phyloP scores from a whole-genome alignment of 2,797 vertebrate genomes.

The Schizothorax lantsangensis region DNA sequence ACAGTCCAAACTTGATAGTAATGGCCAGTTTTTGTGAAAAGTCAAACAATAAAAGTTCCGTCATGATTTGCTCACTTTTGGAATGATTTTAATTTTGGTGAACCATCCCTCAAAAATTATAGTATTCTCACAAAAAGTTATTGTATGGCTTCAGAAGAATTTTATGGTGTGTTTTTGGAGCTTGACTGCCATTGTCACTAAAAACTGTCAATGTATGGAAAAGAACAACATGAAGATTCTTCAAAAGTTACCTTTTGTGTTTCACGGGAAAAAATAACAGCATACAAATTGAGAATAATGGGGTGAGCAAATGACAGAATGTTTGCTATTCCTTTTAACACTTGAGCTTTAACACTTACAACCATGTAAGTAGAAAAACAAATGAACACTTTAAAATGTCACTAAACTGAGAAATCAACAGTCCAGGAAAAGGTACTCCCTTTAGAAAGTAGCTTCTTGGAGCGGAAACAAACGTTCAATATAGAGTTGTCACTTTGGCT shows the following conservation, averaged over 20 bases:
- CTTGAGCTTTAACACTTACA: background rate
- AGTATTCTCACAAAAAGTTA: too few relatives aligned
- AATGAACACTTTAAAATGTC: conserved; percentile 55
- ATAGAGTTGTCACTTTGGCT: conserved; percentile 73
- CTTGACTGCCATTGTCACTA: background rate
- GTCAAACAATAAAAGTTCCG: conserved; percentile 41
- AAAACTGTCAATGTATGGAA: background rate
- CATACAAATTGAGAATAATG: background rate
- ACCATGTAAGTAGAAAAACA: conserved; percentile 48
- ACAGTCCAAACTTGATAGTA: conserved; percentile 41
- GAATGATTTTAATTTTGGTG: background rate
- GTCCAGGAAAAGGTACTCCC: conserved; percentile 44
- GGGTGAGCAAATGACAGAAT: background rate
- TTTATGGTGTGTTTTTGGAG: background rate
- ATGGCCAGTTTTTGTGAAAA: conserved; percentile 8
- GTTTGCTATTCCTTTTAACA: background rate
- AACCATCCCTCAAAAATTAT: background rate
- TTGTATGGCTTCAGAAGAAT: background rate
- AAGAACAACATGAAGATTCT: background rate
- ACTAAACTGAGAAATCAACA: conserved; percentile 48
- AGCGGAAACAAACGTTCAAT: conserved; percentile 25
- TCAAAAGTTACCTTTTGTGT: background rate
- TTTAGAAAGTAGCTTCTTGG: conserved; percentile 38
- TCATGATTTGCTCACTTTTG: background rate
- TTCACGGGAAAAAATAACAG: background rate